Conservation (phyloP, 2,113 vertebrate species). For the Chionodraco myersi region DNA sequence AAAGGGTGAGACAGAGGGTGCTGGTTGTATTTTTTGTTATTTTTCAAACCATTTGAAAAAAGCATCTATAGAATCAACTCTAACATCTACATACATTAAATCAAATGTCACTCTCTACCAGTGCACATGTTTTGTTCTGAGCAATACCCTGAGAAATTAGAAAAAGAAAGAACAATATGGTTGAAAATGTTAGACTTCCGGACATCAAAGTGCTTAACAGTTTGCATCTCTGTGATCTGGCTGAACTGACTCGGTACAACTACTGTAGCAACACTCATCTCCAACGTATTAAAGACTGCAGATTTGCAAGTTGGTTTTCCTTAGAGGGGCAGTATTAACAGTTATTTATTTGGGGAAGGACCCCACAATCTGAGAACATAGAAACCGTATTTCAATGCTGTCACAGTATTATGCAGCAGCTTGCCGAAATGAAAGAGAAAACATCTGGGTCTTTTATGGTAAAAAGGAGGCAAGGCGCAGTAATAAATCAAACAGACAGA, state of each 20-base stretch:
- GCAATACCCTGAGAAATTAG: too few relatives aligned
- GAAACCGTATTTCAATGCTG: slow-evolving; percentile 41
- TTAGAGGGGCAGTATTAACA: slow-evolving; percentile 21
- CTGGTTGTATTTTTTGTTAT: too few relatives aligned
- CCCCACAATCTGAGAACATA: slow-evolving; percentile 23
- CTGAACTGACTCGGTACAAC: not conserved
- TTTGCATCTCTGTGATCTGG: not conserved
- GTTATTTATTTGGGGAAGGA: slow-evolving; percentile 38
- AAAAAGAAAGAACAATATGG: too few relatives aligned
- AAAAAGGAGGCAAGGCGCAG: slow-evolving; percentile 63
- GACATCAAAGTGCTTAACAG: not conserved
- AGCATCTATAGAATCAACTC: not conserved
- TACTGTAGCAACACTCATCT: not conserved
- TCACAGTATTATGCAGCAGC: slow-evolving; percentile 49
- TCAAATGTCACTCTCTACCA: not conserved
- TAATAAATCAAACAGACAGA: slow-evolving; percentile 83
- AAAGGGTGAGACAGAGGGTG: too few relatives aligned
- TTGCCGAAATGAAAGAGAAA: slow-evolving; percentile 31
- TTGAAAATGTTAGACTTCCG: slow-evolving; percentile 7
- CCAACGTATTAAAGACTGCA: slow-evolving; percentile 16
- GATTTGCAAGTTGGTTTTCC: slow-evolving; percentile 20
- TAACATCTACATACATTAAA: too few relatives aligned
- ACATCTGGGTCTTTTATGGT: slow-evolving; percentile 67
- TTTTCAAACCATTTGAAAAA: not conserved
- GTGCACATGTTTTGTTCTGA: slow-evolving; percentile 1